These are phyloP conservation scores for Drosophila kuntzei DNA, from an alignment of 2,888 invertebrate species.

Conservation along the genomic window DNA sequence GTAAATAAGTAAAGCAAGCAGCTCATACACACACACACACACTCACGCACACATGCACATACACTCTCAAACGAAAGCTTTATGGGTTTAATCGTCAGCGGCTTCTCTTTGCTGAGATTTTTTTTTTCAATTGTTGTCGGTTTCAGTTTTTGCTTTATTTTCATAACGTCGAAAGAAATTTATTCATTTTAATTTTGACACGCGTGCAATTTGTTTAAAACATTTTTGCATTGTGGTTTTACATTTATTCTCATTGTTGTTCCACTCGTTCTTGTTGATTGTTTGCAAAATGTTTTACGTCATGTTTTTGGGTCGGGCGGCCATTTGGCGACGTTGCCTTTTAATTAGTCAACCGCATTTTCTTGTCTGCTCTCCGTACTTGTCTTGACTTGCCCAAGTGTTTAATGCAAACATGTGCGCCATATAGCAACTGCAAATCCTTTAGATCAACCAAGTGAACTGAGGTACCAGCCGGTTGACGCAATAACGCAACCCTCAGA, in stretches of 20 bases:
- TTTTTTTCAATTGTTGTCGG: slow-evolving; percentile 11
- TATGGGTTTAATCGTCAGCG: slow-evolving; percentile 49
- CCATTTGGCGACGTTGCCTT: slow-evolving; percentile 53
- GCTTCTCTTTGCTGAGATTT: slow-evolving; percentile 42
- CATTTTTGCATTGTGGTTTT: slow-evolving; percentile 58
- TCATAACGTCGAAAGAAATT: slow-evolving; percentile 59
- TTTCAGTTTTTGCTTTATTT: slow-evolving; percentile 23
- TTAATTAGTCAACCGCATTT: slow-evolving; percentile 57
- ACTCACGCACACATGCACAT: slow-evolving; percentile 20
- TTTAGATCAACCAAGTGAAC: slow-evolving; percentile 15
- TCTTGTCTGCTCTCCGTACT: slow-evolving; percentile 12
- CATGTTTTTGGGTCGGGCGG: slow-evolving; percentile 48
- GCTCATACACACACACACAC: slow-evolving; percentile 18
- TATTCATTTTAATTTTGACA: slow-evolving; percentile 75
- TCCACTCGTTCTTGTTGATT: slow-evolving; percentile 8
- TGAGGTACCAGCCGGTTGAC: background rate
- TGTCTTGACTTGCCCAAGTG: slow-evolving; percentile 15
- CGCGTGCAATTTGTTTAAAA: slow-evolving; percentile 72
- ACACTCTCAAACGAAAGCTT: slow-evolving; percentile 23
- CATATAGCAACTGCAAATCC: slow-evolving; percentile 10
- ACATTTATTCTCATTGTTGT: slow-evolving; percentile 59
- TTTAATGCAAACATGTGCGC: slow-evolving; percentile 24
- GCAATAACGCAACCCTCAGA: slow-evolving; percentile 10
- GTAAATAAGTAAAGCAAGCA: slow-evolving; percentile 56
- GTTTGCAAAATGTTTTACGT: slow-evolving; percentile 70